Conservation (phyloP, 2,888 invertebrate species). For the Arrhopalites spinosus region DNA sequence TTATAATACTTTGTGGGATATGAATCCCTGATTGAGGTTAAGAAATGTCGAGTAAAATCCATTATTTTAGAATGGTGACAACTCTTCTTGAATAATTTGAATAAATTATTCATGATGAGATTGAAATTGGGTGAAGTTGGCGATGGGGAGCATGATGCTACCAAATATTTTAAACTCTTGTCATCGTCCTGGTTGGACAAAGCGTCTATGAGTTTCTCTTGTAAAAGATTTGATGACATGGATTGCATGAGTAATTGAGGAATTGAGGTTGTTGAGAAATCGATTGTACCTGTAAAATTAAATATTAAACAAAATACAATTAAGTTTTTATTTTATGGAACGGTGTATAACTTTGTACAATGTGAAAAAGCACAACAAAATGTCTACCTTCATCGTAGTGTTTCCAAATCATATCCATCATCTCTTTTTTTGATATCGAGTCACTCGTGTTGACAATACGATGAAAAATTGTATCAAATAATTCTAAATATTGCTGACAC, state of each 20-base stretch:
- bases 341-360: no score
- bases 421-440: neutral
- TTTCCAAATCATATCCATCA: neutral
- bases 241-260: neutral
- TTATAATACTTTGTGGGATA: neutral
- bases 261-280: neutral
- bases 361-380: no score
- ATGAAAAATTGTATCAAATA: slow-evolving; percentile 1
- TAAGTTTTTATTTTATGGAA: no score
- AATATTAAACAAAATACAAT: neutral
- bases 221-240: neutral
- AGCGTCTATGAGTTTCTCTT: neutral
- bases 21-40: neutral
- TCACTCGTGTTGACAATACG: neutral
- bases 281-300: neutral
- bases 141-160: neutral
- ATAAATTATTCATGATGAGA: neutral
- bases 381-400: slow-evolving; percentile 3
- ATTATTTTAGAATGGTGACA: neutral
- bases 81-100: neutral
- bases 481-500: neutral
- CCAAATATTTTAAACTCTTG: neutral
- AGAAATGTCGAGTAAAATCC: neutral
- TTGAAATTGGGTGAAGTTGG: neutral
- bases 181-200: neutral